Percentiles rank a stretch among this genome's conserved stretches.
These are phyloP conservation scores for Neodontobutis hainanensis DNA, from an alignment of 2,113 vertebrate genomes.

Conservation along the genomic window DNA sequence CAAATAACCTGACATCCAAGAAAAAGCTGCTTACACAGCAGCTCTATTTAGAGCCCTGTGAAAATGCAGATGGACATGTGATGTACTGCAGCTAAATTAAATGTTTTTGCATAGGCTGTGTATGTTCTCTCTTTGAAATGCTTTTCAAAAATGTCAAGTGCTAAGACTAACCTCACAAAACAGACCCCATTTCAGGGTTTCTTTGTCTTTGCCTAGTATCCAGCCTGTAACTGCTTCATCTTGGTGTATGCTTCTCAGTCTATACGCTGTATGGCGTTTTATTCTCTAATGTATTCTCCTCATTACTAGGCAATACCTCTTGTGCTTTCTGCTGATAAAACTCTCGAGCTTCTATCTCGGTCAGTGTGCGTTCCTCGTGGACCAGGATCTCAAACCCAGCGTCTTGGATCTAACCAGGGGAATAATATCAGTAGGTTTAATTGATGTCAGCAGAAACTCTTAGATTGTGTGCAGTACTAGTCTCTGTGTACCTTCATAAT, in stretches of 20 bases:
- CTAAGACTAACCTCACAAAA: slow-evolving; percentile 18
- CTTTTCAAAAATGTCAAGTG: slow-evolving; percentile 39
- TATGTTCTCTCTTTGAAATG: slow-evolving; percentile 21
- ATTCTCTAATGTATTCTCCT: not conserved
- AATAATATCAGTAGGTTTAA: slow-evolving; percentile 23
- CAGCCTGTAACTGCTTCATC: not conserved
- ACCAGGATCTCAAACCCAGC: slow-evolving; percentile 86
- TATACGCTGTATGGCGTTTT: not conserved
- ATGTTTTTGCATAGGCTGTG: slow-evolving; percentile 29
- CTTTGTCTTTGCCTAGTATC: not conserved
- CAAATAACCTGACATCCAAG: slow-evolving; percentile 55
- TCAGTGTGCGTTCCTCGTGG: slow-evolving; percentile 80
- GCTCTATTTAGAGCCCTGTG: slow-evolving; percentile 57
- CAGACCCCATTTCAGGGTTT: slow-evolving; percentile 9
- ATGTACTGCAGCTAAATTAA: slow-evolving; percentile 48
- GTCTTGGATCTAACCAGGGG: slow-evolving; percentile 81
- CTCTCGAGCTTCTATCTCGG: slow-evolving; percentile 76
- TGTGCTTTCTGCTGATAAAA: slow-evolving; percentile 82
- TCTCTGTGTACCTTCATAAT: slow-evolving; percentile 84
- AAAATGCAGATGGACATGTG: slow-evolving; percentile 47
- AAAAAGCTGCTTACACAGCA: slow-evolving; percentile 54
- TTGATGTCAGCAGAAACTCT: slow-evolving; percentile 39
- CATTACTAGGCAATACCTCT: slow-evolving; percentile 73
- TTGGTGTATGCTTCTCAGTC: not conserved
- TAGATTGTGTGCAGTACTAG: slow-evolving; percentile 21